Evolutionary conservation across 2,113 vertebrate genomes (phyloP).

Genomic region (Hemiprocne comata): DNA sequence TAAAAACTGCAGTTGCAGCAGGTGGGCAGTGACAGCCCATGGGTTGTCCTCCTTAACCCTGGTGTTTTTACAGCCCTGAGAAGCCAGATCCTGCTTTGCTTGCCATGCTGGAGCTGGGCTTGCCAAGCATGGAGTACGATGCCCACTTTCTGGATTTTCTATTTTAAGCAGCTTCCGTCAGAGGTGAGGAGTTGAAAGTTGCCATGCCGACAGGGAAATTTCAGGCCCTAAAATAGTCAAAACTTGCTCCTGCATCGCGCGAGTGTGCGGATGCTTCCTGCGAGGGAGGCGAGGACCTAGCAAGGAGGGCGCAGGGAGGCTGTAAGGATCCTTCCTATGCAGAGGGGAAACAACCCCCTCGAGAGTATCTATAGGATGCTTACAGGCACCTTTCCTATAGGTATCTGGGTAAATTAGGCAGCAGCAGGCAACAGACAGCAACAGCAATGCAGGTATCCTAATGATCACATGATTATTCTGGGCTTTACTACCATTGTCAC

Average conservation of each 20-base stretch:
- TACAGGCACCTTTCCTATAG: background rate
- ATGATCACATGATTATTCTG: background rate
- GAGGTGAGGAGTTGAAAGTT: constrained; percentile 73
- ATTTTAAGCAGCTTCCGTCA: constrained; percentile 56
- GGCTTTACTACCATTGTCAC: background rate
- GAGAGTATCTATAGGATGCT: background rate
- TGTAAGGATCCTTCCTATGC: background rate
- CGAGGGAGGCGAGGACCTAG: constrained; percentile 22
- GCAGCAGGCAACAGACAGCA: background rate
- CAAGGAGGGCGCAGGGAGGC: background rate
- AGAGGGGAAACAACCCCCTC: background rate
- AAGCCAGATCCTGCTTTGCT: background rate
- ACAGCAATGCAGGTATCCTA: background rate
- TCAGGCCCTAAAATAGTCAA: constrained; percentile 76
- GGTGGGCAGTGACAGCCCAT: background rate
- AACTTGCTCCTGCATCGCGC: constrained; percentile 51
- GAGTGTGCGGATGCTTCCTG: constrained; percentile 15
- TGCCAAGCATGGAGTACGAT: background rate
- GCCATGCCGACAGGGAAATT: constrained; percentile 77
- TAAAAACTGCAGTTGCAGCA: background rate
- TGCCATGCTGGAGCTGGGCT: background rate
- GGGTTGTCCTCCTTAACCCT: background rate
- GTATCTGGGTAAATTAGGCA: background rate
- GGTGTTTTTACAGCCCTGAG: background rate
- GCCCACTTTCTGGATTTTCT: constrained; percentile 40